Evolutionary conservation across 2,113 vertebrate species (phyloP).

Genomic region (Sula dactylatra): DNA sequence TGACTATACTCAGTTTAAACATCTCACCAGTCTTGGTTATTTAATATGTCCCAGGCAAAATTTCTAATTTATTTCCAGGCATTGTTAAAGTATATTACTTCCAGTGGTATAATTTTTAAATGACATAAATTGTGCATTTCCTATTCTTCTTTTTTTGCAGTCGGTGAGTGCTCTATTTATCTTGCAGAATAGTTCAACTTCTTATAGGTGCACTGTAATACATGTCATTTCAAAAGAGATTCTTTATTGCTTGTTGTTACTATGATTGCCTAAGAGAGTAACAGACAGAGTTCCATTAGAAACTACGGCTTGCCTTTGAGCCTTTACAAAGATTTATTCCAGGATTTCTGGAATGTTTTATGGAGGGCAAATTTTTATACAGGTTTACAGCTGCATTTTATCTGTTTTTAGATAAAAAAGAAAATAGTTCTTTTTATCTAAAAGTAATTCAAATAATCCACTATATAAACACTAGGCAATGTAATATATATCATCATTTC

Average conservation of each 20-base stretch:
- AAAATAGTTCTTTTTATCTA: background rate
- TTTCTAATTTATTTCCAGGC: conserved; percentile 32
- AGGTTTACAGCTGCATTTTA: background rate
- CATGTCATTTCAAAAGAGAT: conserved; percentile 30
- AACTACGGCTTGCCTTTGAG: conserved; percentile 24
- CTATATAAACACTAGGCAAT: background rate
- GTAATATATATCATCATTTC: background rate
- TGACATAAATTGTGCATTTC: conserved; percentile 33
- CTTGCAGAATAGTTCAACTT: conserved; percentile 21
- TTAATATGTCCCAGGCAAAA: background rate
- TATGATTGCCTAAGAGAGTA: conserved; percentile 42
- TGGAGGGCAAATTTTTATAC: background rate
- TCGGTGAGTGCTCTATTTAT: conserved; percentile 38
- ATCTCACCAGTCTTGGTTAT: conserved; percentile 11
- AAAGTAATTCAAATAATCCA: background rate
- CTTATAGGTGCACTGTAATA: conserved; percentile 14
- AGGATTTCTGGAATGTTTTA: conserved; percentile 7
- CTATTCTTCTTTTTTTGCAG: background rate
- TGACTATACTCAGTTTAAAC: background rate
- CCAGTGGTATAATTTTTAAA: conserved; percentile 21
- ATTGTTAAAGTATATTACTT: conserved; percentile 46
- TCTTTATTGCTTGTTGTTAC: conserved; percentile 58
- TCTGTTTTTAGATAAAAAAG: background rate
- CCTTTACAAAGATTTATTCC: background rate
- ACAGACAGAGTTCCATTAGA: conserved; percentile 32